Conservation (phyloP, 1,140 invertebrate genomes). For the Drosophila biarmipes region DNA sequence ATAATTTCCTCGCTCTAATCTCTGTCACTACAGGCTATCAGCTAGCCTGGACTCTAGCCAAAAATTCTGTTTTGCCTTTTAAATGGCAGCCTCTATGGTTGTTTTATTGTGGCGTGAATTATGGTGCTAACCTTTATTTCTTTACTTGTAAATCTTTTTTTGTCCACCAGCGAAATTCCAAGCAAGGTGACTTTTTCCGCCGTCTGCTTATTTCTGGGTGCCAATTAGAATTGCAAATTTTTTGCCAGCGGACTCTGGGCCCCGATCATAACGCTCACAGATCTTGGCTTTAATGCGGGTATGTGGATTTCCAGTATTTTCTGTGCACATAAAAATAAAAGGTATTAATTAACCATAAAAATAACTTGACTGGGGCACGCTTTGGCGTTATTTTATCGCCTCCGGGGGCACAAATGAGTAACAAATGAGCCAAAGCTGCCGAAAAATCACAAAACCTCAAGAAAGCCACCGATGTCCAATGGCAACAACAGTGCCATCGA, state of each 20-base stretch:
- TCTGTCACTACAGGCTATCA: slow-evolving; percentile 1
- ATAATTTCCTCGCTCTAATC: neutral
- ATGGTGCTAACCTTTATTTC: slow-evolving; percentile 47
- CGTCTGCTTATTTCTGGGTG: slow-evolving; percentile 64
- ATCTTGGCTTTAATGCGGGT: slow-evolving; percentile 7
- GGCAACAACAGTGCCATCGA: slow-evolving; percentile 61
- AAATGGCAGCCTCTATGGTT: slow-evolving; percentile 20
- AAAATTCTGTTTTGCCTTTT: slow-evolving; percentile 22
- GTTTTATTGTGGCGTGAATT: slow-evolving; percentile 57
- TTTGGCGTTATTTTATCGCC: slow-evolving; percentile 75
- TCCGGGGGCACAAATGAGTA: slow-evolving; percentile 12
- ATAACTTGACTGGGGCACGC: slow-evolving; percentile 79
- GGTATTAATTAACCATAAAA: slow-evolving; percentile 81
- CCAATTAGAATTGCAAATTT: slow-evolving; percentile 81
- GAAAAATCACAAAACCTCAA: slow-evolving; percentile 29
- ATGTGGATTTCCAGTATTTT: slow-evolving; percentile 46
- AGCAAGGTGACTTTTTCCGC: slow-evolving; percentile 76
- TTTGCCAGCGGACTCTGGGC: neutral
- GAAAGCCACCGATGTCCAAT: slow-evolving; percentile 36
- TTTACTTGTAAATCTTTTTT: slow-evolving; percentile 18
- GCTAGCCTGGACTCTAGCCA: neutral
- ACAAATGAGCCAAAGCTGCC: slow-evolving; percentile 41
- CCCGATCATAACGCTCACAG: slow-evolving; percentile 43
- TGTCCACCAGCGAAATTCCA: slow-evolving; percentile 68
- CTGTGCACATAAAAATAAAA: slow-evolving; percentile 68